Base-by-base conservation (phyloP, 1,140 invertebrate species). In the Grapholita molesta region DNA sequence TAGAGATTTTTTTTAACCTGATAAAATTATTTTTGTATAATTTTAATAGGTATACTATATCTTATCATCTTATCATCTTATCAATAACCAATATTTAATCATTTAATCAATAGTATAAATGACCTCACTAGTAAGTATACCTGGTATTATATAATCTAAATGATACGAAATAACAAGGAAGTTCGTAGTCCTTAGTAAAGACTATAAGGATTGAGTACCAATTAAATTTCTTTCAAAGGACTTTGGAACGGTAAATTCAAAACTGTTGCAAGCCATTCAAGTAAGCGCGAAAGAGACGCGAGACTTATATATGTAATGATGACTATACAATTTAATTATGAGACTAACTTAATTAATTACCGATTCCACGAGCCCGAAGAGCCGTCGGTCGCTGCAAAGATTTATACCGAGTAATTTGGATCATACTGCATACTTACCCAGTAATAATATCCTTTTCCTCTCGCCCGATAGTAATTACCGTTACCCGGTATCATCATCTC, bases 401-500 rank as follows among this genome's bases (percentile, higher is more conserved):
- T 61, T 32, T 28, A 61, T 61, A 15, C n/a, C 25, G 7, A n/a
- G 55, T 28, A 61, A 61, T 61, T 61, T 61, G 25, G 24, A 61
- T 61, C 55, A 61, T 61, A 61, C 55, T 30, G 24, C 55, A 61
- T 61, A 61, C 55, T 61, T 61, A 61, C 28, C 9, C 55, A 61
- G 25, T 61, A 65, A 33, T 65, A 65, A 65, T 65, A 65, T 65
- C 64, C 64, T 8, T 65, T 65, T 65, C 64, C 64, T 65, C 30
- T 65, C 64, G 30, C 33, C 64, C 12, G 38, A 52, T 53, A 61
- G 77, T 74, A 85, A 85, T 85, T 82, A 83, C 79, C 33, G 57
- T 61, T 75, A 30, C 64, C 64, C 70, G 79, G 73, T 66, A 68
- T 70, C 64, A 75, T 83, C 83, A 87, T 86, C 87, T 85, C 82